Percentiles rank a stretch among this genome's conserved stretches.
These are phyloP conservation scores for Spilogale gracilis DNA, from an alignment of 2,113 vertebrate species.

Conservation along the genomic window DNA sequence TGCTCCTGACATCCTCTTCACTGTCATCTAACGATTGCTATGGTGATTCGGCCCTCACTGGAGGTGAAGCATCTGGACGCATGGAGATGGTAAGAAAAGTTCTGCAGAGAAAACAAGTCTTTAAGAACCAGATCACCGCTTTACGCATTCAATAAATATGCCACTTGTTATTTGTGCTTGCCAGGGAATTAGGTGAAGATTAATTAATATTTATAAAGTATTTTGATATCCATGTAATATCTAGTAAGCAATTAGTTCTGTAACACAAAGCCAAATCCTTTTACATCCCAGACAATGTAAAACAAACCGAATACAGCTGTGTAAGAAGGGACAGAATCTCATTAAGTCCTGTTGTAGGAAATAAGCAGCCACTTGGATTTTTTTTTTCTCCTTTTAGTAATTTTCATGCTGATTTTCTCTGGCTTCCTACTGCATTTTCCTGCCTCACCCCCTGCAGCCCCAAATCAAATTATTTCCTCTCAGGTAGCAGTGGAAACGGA, in stretches of 20 bases:
- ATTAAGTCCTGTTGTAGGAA: constrained; percentile 70
- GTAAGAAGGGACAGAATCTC: constrained; percentile 61
- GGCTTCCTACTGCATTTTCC: constrained; percentile 36
- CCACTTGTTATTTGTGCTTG: constrained; percentile 81
- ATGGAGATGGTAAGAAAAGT: neutral
- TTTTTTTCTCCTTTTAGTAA: neutral
- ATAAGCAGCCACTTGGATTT: neutral
- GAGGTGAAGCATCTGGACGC: constrained; percentile 47
- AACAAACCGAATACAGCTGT: constrained; percentile 71
- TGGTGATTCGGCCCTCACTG: neutral
- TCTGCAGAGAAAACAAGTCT: constrained; percentile 63
- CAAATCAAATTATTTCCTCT: constrained; percentile 66
- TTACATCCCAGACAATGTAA: constrained; percentile 81
- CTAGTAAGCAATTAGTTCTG: constrained; percentile 84
- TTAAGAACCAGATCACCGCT: constrained; percentile 71
- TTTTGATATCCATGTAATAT: constrained; percentile 85
- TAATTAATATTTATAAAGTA: constrained; percentile 87
- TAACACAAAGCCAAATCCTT: constrained; percentile 84
- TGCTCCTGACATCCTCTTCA: neutral
- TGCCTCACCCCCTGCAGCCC: neutral
- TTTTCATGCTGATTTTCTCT: constrained; percentile 70
- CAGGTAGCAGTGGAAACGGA: neutral
- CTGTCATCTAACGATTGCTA: neutral
- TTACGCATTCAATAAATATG: constrained; percentile 76
- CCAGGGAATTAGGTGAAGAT: constrained; percentile 82